These are phyloP conservation scores for Darevskia mixta DNA, from an alignment of 2,797 vertebrate species.

Conservation along the genomic window DNA sequence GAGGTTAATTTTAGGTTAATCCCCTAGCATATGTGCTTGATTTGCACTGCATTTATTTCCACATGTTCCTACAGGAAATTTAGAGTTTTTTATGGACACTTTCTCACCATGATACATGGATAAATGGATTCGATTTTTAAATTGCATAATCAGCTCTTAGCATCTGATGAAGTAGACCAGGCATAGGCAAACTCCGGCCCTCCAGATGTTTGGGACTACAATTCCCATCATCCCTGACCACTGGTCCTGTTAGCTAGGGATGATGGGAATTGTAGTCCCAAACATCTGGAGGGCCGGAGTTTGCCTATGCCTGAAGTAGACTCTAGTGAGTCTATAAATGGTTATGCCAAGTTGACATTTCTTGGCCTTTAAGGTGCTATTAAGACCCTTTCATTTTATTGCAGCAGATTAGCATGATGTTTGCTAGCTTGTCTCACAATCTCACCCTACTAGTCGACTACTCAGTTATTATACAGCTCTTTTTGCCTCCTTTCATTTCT, in stretches of 20 bases:
- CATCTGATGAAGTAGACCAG: not conserved
- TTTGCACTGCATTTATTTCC: not conserved
- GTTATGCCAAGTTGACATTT: not conserved
- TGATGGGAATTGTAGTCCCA: too few relatives aligned
- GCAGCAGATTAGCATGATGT: not conserved
- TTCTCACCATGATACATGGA: too few relatives aligned
- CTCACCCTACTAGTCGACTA: not conserved
- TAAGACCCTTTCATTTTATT: not conserved
- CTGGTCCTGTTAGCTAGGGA: too few relatives aligned
- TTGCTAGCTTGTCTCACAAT: not conserved
- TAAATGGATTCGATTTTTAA: not conserved
- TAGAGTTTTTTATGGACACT: not conserved
- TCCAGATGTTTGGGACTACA: too few relatives aligned
- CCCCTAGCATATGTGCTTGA: not conserved
- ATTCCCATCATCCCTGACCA: too few relatives aligned
- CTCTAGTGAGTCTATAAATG: not conserved
- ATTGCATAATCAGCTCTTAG: not conserved
- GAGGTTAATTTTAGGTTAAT: not conserved
- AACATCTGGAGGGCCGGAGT: too few relatives aligned
- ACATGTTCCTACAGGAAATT: not conserved
- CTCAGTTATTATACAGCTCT: not conserved
- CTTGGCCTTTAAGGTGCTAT: not conserved
- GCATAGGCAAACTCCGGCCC: too few relatives aligned
- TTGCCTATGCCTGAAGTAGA: not conserved
- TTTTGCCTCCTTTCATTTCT: not conserved